Percentiles rank a stretch among this genome's conserved stretches.
Evolutionary conservation across 2,888 invertebrate genomes (phyloP).

Genomic region (Myathropa florea): DNA sequence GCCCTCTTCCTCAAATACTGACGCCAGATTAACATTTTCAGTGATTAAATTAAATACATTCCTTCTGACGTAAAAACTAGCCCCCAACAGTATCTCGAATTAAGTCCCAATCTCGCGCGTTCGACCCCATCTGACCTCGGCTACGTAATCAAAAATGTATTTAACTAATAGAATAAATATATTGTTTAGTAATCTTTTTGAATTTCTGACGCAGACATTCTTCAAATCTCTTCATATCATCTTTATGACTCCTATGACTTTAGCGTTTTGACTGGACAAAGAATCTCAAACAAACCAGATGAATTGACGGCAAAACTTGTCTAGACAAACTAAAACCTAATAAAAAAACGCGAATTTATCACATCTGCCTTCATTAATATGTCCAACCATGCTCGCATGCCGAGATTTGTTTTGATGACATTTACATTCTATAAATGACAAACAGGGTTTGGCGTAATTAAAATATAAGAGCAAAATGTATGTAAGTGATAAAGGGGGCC

Average conservation of each 20-base stretch:
- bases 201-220: conserved; percentile 26
- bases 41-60: background rate
- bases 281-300: background rate
- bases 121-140: conserved; percentile 33
- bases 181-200: conserved; percentile 1
- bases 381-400: conserved; percentile 16
- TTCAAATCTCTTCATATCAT: background rate
- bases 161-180: background rate
- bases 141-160: conserved; percentile 37
- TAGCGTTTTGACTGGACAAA: background rate
- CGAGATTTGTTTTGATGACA: conserved; percentile 46
- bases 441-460: conserved; percentile 18
- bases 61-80: conserved; percentile 46
- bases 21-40: conserved; percentile 3
- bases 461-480: background rate
- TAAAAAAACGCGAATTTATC: conserved; percentile 5
- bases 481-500: no score
- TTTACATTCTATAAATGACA: conserved; percentile 24
- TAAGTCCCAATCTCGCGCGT: conserved; percentile 27
- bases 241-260: background rate
- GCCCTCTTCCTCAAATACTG: conserved; percentile 9
- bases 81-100: conserved; percentile 33
- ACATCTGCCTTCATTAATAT: conserved; percentile 25
- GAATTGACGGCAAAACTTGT: conserved; percentile 13
- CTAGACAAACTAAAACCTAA: conserved; percentile 18